Evolutionary conservation across 2,888 invertebrate species (phyloP).

Genomic region (Nephrotoma appendiculata): DNA sequence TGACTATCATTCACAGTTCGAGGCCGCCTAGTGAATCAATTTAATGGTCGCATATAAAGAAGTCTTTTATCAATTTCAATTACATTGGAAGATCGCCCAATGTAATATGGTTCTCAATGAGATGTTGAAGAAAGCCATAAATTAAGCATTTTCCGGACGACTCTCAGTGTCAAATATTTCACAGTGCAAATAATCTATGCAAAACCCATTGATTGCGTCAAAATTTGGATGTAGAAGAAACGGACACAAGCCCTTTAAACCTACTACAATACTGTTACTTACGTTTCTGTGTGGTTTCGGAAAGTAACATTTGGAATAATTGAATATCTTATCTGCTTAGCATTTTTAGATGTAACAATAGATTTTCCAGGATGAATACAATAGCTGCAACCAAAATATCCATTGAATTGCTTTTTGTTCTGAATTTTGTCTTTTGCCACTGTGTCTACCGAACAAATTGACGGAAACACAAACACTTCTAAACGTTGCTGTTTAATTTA

Average conservation of each 20-base stretch:
- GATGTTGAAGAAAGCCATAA: not conserved
- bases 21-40: not conserved
- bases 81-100: no score
- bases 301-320: not conserved
- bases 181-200: constrained; percentile 4
- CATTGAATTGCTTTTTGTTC: not conserved
- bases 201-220: not conserved
- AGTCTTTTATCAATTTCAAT: not conserved
- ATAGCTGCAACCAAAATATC: constrained; percentile 3
- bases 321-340: not conserved
- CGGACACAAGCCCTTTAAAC: not conserved
- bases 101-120: not conserved
- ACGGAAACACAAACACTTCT: not conserved
- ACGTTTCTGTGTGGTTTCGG: not conserved
- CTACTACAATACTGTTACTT: not conserved
- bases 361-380: not conserved
- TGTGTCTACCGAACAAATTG: not conserved
- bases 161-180: not conserved
- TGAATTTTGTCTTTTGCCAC: not conserved
- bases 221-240: not conserved
- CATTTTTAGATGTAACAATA: not conserved
- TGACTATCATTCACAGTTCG: not conserved
- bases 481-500: no score
- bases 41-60: not conserved
- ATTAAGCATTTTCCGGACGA: not conserved